phyloP scores from a whole-genome alignment of 2,888 invertebrate genomes.

The Saturnia japonica region DNA sequence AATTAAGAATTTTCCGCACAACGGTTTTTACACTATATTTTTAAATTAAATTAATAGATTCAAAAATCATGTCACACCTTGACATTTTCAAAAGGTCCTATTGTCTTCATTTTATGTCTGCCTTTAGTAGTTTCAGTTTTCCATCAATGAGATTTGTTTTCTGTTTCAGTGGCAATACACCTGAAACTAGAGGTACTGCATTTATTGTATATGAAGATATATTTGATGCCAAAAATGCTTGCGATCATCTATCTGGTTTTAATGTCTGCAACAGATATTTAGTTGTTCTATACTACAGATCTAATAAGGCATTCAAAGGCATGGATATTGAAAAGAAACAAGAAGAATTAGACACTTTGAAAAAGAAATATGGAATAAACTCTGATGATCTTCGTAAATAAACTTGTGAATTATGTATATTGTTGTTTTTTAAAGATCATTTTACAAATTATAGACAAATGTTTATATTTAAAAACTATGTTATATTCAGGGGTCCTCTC shows the following conservation, averaged over 20 bases:
- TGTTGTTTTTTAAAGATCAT: not conserved
- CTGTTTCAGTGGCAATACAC: slow-evolving; percentile 94
- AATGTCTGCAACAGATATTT: slow-evolving; percentile 99
- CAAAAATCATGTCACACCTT: not conserved
- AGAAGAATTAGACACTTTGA: slow-evolving; percentile 97
- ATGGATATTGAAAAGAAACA: slow-evolving; percentile 97
- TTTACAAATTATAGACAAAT: not conserved
- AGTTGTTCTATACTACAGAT: slow-evolving; percentile 99
- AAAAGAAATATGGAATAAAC: slow-evolving; percentile 95
- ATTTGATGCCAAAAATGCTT: slow-evolving; percentile 99
- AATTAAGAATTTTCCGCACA: no score
- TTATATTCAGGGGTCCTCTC: no score
- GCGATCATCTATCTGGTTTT: slow-evolving; percentile 99
- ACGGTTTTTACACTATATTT: not conserved
- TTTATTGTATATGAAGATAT: slow-evolving; percentile 99
- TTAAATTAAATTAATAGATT: not conserved
- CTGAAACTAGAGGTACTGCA: slow-evolving; percentile 98
- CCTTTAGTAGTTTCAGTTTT: not conserved
- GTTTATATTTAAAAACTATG: no score
- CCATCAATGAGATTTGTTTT: not conserved
- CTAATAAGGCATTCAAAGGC: slow-evolving; percentile 97
- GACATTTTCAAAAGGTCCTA: not conserved
- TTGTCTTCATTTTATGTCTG: slow-evolving; percentile 10
- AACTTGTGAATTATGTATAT: slow-evolving; percentile 23
- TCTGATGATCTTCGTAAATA: slow-evolving; percentile 78